A percentile compares a stretch with the other conserved stretches of the same genome.
These are phyloP conservation scores for Spatulosminthurus flaviceps DNA, from an alignment of 2,888 invertebrate genomes.

Conservation along the genomic window DNA sequence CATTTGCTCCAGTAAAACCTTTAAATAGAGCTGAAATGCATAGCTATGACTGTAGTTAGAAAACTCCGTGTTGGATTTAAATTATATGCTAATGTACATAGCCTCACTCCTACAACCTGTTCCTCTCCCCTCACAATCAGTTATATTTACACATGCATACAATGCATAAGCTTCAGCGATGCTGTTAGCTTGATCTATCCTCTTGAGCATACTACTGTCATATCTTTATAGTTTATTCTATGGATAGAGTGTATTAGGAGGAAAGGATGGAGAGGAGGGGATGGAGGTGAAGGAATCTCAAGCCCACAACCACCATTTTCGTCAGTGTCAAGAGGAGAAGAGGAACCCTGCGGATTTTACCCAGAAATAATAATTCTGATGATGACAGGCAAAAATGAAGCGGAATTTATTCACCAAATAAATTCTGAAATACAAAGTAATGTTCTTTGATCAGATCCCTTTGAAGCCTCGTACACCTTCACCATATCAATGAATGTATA, in stretches of 20 bases:
- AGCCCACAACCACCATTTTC: not conserved
- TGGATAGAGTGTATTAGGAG: not conserved
- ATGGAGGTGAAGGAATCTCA: not conserved
- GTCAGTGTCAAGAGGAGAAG: not conserved
- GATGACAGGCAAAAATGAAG: conserved; percentile 30
- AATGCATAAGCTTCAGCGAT: no score
- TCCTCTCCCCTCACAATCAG: no score
- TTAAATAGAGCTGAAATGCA: no score
- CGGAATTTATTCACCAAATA: conserved; percentile 21
- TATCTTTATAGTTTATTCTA: no score
- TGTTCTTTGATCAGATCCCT: conserved; percentile 12
- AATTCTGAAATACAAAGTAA: conserved; percentile 5
- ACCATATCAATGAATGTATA: no score
- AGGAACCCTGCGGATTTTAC: conserved; percentile 5
- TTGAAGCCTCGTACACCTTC: not conserved
- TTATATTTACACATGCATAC: no score
- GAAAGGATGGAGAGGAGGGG: not conserved
- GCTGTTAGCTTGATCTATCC: no score
- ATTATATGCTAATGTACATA: no score
- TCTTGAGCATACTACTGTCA: not conserved
- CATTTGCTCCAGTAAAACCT: no score
- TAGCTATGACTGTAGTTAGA: no score
- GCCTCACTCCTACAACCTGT: no score
- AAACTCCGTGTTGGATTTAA: no score
- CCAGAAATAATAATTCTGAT: conserved; percentile 15